These are phyloP conservation scores for Agrotis puta DNA, from an alignment of 2,888 invertebrate genomes.

Conservation along the genomic window DNA sequence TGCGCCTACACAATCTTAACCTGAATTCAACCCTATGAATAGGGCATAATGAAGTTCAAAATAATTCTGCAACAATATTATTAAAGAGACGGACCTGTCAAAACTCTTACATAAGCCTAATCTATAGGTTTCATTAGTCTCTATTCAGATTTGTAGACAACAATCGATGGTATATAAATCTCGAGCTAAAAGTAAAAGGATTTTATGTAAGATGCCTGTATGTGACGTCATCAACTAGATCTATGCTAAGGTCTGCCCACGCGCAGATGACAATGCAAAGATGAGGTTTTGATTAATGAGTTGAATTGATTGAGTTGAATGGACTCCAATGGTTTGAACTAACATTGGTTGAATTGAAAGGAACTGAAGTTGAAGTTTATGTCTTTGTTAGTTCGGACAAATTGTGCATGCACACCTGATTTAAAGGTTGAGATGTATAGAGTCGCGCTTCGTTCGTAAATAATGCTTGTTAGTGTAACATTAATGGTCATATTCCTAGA, in stretches of 20 bases:
- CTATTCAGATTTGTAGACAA: constrained; percentile 34
- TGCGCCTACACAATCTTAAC: background rate
- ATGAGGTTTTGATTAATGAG: constrained; percentile 16
- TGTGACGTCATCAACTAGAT: constrained; percentile 23
- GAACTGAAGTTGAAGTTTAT: background rate
- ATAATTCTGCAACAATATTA: constrained; percentile 4
- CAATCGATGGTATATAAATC: constrained; percentile 34
- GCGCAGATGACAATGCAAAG: constrained; percentile 11
- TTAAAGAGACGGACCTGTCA: constrained; percentile 21
- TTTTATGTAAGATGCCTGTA: constrained; percentile 20
- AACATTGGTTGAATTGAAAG: background rate
- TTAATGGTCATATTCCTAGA: too few relatives aligned
- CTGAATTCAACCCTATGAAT: constrained; percentile 40
- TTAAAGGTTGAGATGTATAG: too few relatives aligned
- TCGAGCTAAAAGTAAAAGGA: constrained; percentile 44
- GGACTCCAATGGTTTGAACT: background rate
- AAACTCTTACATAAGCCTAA: constrained; percentile 19
- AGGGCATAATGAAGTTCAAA: constrained; percentile 29
- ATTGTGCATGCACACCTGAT: too few relatives aligned
- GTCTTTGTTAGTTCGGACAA: background rate
- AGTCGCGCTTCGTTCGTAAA: too few relatives aligned
- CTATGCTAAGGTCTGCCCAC: constrained; percentile 25
- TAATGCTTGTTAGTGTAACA: too few relatives aligned
- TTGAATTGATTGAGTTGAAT: background rate
- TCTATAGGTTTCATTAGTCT: constrained; percentile 21